Evolutionary conservation across 2,113 vertebrate species (phyloP).

Genomic region (Manacus vitellinus): DNA sequence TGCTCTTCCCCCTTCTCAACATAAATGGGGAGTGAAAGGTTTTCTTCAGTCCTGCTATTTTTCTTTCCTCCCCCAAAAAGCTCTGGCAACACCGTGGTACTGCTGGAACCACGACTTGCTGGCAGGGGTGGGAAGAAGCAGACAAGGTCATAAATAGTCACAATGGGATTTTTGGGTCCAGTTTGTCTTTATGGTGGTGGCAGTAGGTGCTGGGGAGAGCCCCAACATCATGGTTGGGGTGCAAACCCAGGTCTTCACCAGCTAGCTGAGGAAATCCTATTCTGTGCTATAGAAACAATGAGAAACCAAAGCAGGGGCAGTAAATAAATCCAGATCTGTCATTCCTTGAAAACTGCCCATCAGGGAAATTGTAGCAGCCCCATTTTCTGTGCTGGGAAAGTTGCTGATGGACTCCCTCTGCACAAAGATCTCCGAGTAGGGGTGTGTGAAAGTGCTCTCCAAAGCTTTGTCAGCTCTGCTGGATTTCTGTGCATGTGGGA

Average conservation of each 20-base stretch:
- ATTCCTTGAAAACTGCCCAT: not conserved
- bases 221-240: fast-evolving
- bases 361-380: not conserved
- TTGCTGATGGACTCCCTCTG: not conserved
- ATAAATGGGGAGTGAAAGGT: not conserved
- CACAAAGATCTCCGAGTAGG: not conserved
- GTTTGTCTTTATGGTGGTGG: not conserved
- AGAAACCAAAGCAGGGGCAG: not conserved
- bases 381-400: not conserved
- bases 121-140: not conserved
- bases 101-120: not conserved
- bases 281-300: not conserved
- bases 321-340: not conserved
- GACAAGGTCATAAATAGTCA: not conserved
- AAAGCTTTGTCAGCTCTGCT: not conserved
- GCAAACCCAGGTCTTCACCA: not conserved
- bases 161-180: not conserved
- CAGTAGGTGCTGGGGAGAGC: not conserved
- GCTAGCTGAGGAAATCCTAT: not conserved
- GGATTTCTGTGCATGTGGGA: not conserved
- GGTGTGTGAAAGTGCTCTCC: not conserved
- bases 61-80: not conserved
- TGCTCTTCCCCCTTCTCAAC: not conserved
- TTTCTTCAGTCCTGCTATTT: not conserved
- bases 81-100: fast-evolving